These are phyloP conservation scores for Diadophis punctatus DNA, from an alignment of 2,113 vertebrate species.

Conservation along the genomic window DNA sequence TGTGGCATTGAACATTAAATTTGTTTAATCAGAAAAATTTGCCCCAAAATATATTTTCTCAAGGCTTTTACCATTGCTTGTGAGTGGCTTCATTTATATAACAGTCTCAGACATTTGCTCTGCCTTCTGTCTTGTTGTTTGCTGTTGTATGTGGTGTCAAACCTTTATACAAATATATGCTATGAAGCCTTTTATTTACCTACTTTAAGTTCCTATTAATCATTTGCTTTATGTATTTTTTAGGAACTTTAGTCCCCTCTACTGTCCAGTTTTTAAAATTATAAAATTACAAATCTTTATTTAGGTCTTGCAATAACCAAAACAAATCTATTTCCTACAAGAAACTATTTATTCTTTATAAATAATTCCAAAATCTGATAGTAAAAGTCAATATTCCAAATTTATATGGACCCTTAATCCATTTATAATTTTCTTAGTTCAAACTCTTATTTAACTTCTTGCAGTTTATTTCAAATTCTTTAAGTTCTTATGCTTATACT, in stretches of 20 bases:
- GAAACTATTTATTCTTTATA: not conserved
- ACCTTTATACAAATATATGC: not conserved
- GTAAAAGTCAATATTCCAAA: not conserved
- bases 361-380: not conserved
- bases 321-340: not conserved
- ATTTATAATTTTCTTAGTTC: not conserved
- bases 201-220: not conserved
- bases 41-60: not conserved
- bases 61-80: slow-evolving; percentile 22
- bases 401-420: not conserved
- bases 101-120: not conserved
- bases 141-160: not conserved
- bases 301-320: not conserved
- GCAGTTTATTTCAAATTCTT: not conserved
- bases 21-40: slow-evolving; percentile 15
- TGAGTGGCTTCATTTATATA: slow-evolving; percentile 22
- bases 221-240: not conserved
- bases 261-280: not conserved
- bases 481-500: not conserved
- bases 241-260: not conserved
- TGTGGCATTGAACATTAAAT: not conserved
- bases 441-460: not conserved
- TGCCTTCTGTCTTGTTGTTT: not conserved
- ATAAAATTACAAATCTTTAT: not conserved
- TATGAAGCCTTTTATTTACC: not conserved